phyloP scores from a whole-genome alignment of 2,113 vertebrate genomes.

The Alaudala cheleensis region DNA sequence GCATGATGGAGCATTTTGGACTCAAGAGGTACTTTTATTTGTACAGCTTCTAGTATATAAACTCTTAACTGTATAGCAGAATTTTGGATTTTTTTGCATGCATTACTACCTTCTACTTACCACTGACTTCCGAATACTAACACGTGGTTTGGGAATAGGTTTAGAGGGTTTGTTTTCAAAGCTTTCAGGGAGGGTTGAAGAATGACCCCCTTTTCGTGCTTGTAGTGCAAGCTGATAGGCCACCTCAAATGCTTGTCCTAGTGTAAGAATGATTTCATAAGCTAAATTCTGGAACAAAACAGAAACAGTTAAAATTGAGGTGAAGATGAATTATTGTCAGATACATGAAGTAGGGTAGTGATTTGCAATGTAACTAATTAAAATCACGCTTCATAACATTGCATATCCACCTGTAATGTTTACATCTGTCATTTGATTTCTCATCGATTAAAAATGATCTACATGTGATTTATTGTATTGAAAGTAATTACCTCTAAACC shows the following conservation, averaged over 20 bases:
- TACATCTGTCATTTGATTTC: slow-evolving; percentile 38
- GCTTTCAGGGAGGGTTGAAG: slow-evolving; percentile 96
- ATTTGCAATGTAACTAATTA: background rate
- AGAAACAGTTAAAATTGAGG: background rate
- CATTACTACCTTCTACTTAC: slow-evolving; percentile 76
- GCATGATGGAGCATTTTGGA: background rate
- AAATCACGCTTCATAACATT: too few species aligned
- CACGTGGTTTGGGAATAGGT: slow-evolving; percentile 95
- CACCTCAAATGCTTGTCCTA: slow-evolving; percentile 98
- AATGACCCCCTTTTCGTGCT: slow-evolving; percentile 94
- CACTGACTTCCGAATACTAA: slow-evolving; percentile 98
- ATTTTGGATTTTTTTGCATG: background rate
- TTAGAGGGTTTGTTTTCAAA: slow-evolving; percentile 98
- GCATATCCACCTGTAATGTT: too few species aligned
- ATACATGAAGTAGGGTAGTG: background rate
- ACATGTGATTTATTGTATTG: slow-evolving; percentile 24
- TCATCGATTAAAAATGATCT: slow-evolving; percentile 11
- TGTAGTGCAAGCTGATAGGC: slow-evolving; percentile 98
- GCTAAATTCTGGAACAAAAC: slow-evolving; percentile 89
- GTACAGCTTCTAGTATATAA: background rate
- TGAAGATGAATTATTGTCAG: background rate
- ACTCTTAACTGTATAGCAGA: background rate
- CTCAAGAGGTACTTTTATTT: background rate
- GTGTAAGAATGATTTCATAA: slow-evolving; percentile 97
- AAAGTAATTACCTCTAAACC: slow-evolving; percentile 39